Evolutionary conservation across 2,888 invertebrate species (phyloP), one percentile per base, ranked within the genome.

Genomic region (Mesochorus sp.): DNA sequence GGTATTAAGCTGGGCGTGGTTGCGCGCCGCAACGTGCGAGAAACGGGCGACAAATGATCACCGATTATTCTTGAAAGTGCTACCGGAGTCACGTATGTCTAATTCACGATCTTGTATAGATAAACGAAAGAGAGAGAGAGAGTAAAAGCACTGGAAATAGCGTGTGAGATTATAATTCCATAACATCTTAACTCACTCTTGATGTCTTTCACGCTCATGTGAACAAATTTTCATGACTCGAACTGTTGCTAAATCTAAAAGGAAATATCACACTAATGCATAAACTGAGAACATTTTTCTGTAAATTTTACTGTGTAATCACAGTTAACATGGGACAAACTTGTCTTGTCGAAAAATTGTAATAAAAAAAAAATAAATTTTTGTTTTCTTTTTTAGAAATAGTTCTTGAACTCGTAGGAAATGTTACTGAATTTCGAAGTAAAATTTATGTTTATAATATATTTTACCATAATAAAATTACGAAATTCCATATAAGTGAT

Each of bases 71-170:
- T 14, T 51, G 1, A 5, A 14, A 4, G 24, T 14, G 12, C 51
- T 19, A 44, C 31, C 59, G 17, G 53, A 12, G 39, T 17, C 57
- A 57, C 26, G 39, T 39, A 57, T 47, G 26, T 73, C 73, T 73
- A 66, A 73, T 73, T 73, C 57, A 66, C 66, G 64, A 66, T 66
- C 73, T 66, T 28, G 66, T 57, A 47, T n/a, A n/a, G 28, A 66
- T 37, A 66, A 57, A 57, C 49, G 31, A 59, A n/a, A n/a, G 49
- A 28, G 37, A 26, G 53, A 17, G 10, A 3, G 31, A 12, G 31
- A 53, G 53, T 17, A 53, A 31, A 39, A 19, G 53, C 24, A n/a
- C n/a, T 28, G 31, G 21, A 53, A 53, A 53, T 71, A n/a, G n/a
- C 14, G 37, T 19, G 10, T 19, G 44, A 49, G 66, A 57, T 66